Evolutionary conservation across 2,888 invertebrate genomes (phyloP).

Genomic region (Pyrochroa serraticornis): DNA sequence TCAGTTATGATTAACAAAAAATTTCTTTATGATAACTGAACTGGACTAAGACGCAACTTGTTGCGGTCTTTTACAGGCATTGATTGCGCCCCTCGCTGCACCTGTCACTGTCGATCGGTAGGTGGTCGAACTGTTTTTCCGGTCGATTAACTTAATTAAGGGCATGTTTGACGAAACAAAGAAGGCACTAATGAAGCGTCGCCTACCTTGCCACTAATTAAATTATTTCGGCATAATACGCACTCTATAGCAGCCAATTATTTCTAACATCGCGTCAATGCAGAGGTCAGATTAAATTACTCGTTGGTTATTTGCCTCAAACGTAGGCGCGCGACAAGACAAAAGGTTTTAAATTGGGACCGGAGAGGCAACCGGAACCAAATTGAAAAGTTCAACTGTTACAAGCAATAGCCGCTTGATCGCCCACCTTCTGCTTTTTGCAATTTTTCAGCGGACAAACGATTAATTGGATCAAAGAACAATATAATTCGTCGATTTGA

Average conservation of each 20-base stretch:
- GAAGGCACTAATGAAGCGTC: slow-evolving; percentile 25
- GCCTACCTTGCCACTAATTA: slow-evolving; percentile 23
- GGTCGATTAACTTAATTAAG: slow-evolving; percentile 24
- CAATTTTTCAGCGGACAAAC: too few relatives aligned
- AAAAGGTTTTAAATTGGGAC: slow-evolving; percentile 7
- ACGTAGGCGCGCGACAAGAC: slow-evolving; percentile 1
- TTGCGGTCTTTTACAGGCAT: too few relatives aligned
- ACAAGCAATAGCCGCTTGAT: too few relatives aligned
- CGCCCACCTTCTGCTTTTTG: too few relatives aligned
- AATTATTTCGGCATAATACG: slow-evolving; percentile 25
- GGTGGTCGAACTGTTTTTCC: slow-evolving; percentile 15
- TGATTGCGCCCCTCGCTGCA: too few relatives aligned
- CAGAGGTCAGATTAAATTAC: slow-evolving; percentile 26
- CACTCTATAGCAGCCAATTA: slow-evolving; percentile 25
- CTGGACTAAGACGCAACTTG: too few relatives aligned
- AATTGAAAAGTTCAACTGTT: too few relatives aligned
- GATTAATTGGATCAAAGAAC: too few relatives aligned
- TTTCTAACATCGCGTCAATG: slow-evolving; percentile 17
- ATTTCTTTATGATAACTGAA: background rate
- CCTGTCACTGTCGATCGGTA: too few relatives aligned
- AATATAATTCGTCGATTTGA: too few relatives aligned
- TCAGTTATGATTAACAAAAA: background rate
- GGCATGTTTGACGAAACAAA: slow-evolving; percentile 22
- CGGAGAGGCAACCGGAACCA: too few relatives aligned
- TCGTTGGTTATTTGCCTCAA: slow-evolving; percentile 16